Evolutionary conservation across 1,140 invertebrate species (phyloP).

Genomic region (Zaprionus vittiger): DNA sequence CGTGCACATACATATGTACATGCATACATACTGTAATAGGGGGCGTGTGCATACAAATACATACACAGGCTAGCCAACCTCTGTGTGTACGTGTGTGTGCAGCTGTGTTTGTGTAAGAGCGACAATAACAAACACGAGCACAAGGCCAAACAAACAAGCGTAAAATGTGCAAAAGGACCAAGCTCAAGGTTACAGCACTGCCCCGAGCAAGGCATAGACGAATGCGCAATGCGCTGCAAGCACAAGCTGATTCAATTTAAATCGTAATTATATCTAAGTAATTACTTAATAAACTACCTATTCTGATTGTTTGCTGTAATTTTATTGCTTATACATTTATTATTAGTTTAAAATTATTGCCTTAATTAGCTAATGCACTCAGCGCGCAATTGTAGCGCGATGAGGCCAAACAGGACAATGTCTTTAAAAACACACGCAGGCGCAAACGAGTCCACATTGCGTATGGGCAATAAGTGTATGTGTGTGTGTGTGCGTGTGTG

Average conservation of each 20-base stretch:
- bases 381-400: slow-evolving; percentile 1
- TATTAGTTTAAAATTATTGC: neutral
- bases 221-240: neutral
- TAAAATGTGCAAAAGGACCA: slow-evolving; percentile 47
- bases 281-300: neutral
- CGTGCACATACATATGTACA: too few relatives aligned
- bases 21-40: neutral
- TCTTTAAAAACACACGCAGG: slow-evolving; percentile 51
- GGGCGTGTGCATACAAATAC: slow-evolving; percentile 7
- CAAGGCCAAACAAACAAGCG: slow-evolving; percentile 53
- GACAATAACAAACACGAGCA: slow-evolving; percentile 46
- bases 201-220: neutral
- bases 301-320: neutral
- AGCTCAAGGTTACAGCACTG: slow-evolving; percentile 39
- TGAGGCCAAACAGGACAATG: slow-evolving; percentile 27
- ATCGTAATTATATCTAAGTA: neutral
- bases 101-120: slow-evolving; percentile 12
- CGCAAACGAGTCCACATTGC: slow-evolving; percentile 38
- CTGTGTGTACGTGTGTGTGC: neutral
- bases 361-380: neutral
- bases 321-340: neutral
- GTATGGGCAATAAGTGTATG: slow-evolving; percentile 14
- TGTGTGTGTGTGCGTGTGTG: slow-evolving; percentile 9
- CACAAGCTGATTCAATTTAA: neutral
- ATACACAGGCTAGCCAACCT: neutral